phyloP scores from a whole-genome alignment of 2,888 invertebrate species.

The Polyommatus icarus region DNA sequence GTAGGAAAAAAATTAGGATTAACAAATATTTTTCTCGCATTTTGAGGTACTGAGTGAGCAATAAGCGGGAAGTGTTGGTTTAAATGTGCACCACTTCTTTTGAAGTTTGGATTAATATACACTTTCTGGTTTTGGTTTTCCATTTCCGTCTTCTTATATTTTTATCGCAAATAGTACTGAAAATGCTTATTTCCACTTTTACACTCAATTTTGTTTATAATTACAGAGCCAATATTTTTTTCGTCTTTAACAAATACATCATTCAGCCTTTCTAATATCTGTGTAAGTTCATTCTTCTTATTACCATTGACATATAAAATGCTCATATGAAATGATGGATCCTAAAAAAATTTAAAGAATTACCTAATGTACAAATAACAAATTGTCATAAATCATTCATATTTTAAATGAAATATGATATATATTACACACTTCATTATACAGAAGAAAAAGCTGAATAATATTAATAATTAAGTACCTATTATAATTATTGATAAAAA shows the following conservation, averaged over 20 bases:
- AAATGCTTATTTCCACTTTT: constrained; percentile 89
- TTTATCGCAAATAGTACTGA: constrained; percentile 68
- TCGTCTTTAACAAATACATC: constrained; percentile 56
- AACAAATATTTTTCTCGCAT: constrained; percentile 64
- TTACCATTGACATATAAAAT: constrained; percentile 89
- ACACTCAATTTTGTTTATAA: constrained; percentile 81
- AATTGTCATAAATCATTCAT: too few species aligned
- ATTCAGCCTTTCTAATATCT: constrained; percentile 75
- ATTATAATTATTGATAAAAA: too few species aligned
- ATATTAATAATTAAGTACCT: too few species aligned
- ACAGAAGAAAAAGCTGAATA: too few species aligned
- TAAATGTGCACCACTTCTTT: constrained; percentile 42
- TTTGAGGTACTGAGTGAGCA: background rate
- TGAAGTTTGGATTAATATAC: constrained; percentile 72
- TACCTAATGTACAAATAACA: background rate
- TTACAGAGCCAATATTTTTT: constrained; percentile 64
- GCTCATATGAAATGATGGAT: constrained; percentile 92
- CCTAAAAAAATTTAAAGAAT: constrained; percentile 75
- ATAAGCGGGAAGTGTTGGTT: constrained; percentile 28
- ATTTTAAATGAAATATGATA: too few species aligned
- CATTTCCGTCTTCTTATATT: constrained; percentile 41
- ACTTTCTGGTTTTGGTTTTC: constrained; percentile 53
- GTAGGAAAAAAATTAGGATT: constrained; percentile 70
- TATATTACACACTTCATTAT: too few species aligned
- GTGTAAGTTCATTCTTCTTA: constrained; percentile 71